A percentile compares a stretch with the other conserved stretches of the same genome.
These are phyloP conservation scores for Eilema griseolum DNA, from an alignment of 2,888 invertebrate species.

Conservation along the genomic window DNA sequence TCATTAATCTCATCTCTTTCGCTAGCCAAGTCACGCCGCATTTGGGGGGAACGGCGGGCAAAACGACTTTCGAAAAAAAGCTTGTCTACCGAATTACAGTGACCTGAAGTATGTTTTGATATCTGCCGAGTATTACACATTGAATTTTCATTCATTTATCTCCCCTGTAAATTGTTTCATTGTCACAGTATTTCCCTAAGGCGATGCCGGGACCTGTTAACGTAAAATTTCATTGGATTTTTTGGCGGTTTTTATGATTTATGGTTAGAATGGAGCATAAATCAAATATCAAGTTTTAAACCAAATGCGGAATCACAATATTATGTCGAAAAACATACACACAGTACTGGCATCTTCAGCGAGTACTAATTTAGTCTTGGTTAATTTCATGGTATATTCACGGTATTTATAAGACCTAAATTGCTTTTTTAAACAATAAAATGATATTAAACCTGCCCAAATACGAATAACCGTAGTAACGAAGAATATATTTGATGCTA, in stretches of 20 bases:
- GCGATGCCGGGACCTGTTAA: slow-evolving; percentile 36
- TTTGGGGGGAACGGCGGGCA: slow-evolving; percentile 56
- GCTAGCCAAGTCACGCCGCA: slow-evolving; percentile 74
- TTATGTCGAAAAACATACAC: neutral
- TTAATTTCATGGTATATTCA: neutral
- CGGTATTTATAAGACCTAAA: neutral
- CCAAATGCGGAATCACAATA: neutral
- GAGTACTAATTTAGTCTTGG: neutral
- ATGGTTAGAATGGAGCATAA: slow-evolving; percentile 34
- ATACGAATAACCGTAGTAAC: neutral
- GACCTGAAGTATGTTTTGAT: slow-evolving; percentile 54
- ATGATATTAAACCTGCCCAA: neutral
- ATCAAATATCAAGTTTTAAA: slow-evolving; percentile 24
- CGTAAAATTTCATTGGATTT: slow-evolving; percentile 44
- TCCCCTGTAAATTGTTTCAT: slow-evolving; percentile 50
- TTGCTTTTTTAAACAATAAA: slow-evolving; percentile 1
- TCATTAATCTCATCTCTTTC: slow-evolving; percentile 83
- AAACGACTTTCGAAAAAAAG: slow-evolving; percentile 66
- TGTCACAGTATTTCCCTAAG: slow-evolving; percentile 47
- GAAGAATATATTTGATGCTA: neutral
- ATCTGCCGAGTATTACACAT: slow-evolving; percentile 42
- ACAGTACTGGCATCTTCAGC: neutral
- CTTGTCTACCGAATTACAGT: slow-evolving; percentile 66
- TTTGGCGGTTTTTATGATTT: slow-evolving; percentile 42
- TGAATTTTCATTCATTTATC: slow-evolving; percentile 48